Base-by-base conservation (phyloP, 2,113 vertebrate genomes). In the Eretmochelys imbricata region DNA sequence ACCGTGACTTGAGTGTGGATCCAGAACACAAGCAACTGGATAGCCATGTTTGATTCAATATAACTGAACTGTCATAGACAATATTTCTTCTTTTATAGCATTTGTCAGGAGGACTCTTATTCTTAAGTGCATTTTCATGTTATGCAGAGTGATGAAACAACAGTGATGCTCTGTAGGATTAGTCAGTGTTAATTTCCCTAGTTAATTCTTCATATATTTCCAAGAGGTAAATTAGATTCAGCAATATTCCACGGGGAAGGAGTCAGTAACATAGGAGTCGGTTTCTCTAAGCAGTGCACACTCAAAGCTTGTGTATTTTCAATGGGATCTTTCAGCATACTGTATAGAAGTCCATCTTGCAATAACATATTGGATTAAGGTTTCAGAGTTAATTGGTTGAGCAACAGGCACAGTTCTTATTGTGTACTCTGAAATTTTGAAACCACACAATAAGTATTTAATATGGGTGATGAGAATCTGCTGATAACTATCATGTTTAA, bases 391-490 rank as follows among this genome's bases (percentile, higher is more conserved):
- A 92, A 94, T 75, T 90, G 84, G 82, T 91, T 96, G 95, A 94
- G 87, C 92, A 79, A 92, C 94, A 94, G 76, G 57, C 87, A 96
- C 85, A 8, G 8, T 96, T 96, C 57, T 97, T 79, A 92, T 89
- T 91, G n/a, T 97, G 89, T 87, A 38, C 90, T 97, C 57, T 97
- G 94, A 96, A 95, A 96, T 83, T 96, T 85, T 95, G 85, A 96
- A 97, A 96, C 78, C 87, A 95, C 92, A 93, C 92, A 90, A 91
- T 82, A 79, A 62, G 50, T 92, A 82, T 87, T 95, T 96, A 91
- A 98, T 84, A 96, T 95, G 93, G 93, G 91, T 94, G 90, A 48
- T 65, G 84, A 86, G 20, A 86, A 51, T 85, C 79, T 96, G 91
- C 89, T 97, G 91, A 93, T 83, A 89, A 87, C 94, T 97, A 96